A percentile compares a stretch with the other conserved stretches of the same genome.
phyloP scores from a whole-genome alignment of 2,797 vertebrate genomes.

The Capromys pilorides region DNA sequence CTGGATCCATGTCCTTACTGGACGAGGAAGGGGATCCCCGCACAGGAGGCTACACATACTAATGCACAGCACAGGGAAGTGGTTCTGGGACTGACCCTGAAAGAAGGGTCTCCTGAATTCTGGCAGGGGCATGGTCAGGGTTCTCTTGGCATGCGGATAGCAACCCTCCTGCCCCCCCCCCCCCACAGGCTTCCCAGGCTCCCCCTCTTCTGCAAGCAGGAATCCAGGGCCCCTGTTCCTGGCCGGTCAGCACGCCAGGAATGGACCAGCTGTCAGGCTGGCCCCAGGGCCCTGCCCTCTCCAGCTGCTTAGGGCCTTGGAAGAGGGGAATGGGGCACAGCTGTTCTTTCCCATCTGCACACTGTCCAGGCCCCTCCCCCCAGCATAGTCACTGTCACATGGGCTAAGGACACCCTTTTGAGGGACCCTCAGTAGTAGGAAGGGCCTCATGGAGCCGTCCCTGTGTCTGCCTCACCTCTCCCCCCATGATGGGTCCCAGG shows the following conservation, averaged over 20 bases:
- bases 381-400: not conserved
- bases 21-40: not conserved
- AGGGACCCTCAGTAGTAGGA: not conserved
- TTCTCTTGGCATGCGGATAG: not conserved
- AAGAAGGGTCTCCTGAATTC: not conserved
- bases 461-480: fast-evolving
- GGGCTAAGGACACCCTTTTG: not conserved
- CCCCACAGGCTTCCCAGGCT: not conserved
- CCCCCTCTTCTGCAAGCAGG: constrained; percentile 27
- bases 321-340: not conserved
- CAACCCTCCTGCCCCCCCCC: not conserved
- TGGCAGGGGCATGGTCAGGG: not conserved
- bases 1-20: not conserved
- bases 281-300: not conserved
- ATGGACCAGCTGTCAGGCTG: constrained; percentile 68
- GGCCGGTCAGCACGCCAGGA: constrained; percentile 50
- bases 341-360: not conserved
- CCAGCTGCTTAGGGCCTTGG: constrained; percentile 65
- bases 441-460: not conserved
- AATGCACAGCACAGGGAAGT: not conserved
- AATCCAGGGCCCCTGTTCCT: constrained; percentile 55
- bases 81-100: not conserved
- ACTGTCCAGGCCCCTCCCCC: not conserved
- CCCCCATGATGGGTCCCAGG: no score
- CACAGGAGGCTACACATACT: not conserved